Evolutionary conservation across 2,113 vertebrate species (phyloP), one percentile per base, ranked within the genome.

Genomic region (Nipponia nippon): DNA sequence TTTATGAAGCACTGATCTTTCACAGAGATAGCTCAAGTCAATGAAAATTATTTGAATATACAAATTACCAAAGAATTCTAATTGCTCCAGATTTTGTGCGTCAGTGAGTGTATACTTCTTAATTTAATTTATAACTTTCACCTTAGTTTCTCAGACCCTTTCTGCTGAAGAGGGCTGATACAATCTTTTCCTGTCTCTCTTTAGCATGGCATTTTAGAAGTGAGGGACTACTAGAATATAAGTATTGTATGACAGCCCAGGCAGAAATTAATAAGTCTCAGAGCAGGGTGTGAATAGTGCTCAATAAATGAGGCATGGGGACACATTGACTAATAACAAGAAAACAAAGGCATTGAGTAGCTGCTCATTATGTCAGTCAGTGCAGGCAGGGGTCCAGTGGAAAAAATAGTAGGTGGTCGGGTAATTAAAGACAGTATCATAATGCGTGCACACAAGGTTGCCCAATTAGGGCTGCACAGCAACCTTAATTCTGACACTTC

Each of bases 381-480:
- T 47, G 78, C 89, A 96, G 86, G 92, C 94, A 93, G 96, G 97
- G 95, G 94, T 93, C 90, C 94, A 58, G 94, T 82, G 83, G 71
- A 91, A 94, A 89, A 95, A 94, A 83, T 96, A 88, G 97, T 95
- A 93, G 87, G 93, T 85, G 94, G 91, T 80, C 3, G 16, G 73
- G 84, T 97, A 97, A 97, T 97, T 96, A 97, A 96, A 95, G 78
- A 66, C 52, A 40, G 49, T 89, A 80, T 94, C 78, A 70, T 94
- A 91, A 96, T 83, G 94, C 4, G 3, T 90, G 89, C 96, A 80
- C 94, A 90, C 78, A 78, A 73, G 87, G 91, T 94, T 95, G 93
- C 82, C 96, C 91, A 97, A 97, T 97, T 97, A 97, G 82, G 55
- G 42, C 93, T 94, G 93, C 82, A 82, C 56, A 95, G 93, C 81